A percentile compares a stretch with the other conserved stretches of the same genome.
These are phyloP conservation scores for Eospalax fontanierii DNA, from an alignment of 2,797 vertebrate genomes.

Conservation along the genomic window DNA sequence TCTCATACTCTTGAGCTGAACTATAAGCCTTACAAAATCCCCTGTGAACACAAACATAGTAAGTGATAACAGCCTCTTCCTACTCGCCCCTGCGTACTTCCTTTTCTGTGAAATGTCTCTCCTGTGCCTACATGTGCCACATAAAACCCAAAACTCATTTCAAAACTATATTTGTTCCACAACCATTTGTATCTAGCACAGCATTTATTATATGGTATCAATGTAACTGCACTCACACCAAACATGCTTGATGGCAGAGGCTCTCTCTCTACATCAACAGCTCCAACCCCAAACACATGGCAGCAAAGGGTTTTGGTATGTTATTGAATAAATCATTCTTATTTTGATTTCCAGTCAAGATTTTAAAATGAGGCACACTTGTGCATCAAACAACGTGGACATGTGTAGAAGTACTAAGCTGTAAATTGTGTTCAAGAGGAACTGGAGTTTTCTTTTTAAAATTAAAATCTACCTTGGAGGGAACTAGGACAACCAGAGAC, in stretches of 20 bases:
- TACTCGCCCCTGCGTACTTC: neutral
- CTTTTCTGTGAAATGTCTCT: neutral
- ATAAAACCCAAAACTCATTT: neutral
- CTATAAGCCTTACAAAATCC: neutral
- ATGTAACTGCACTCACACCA: neutral
- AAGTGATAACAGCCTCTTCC: neutral
- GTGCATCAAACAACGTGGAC: neutral
- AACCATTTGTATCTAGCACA: neutral
- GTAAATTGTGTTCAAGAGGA: neutral
- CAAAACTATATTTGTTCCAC: neutral
- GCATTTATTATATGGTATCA: neutral
- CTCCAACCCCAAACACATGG: neutral
- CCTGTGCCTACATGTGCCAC: neutral
- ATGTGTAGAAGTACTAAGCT: neutral
- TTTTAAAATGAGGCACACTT: neutral
- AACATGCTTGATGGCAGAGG: neutral
- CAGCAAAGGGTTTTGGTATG: neutral
- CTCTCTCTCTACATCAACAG: neutral
- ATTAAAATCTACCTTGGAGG: neutral
- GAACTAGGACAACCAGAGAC: neutral
- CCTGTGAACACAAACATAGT: neutral
- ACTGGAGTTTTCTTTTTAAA: neutral
- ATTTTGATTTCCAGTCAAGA: neutral
- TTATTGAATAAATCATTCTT: neutral
- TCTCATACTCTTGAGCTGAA: neutral